Evolutionary conservation across 1,140 invertebrate species (phyloP).

Genomic region (Rhysida immarginata): DNA sequence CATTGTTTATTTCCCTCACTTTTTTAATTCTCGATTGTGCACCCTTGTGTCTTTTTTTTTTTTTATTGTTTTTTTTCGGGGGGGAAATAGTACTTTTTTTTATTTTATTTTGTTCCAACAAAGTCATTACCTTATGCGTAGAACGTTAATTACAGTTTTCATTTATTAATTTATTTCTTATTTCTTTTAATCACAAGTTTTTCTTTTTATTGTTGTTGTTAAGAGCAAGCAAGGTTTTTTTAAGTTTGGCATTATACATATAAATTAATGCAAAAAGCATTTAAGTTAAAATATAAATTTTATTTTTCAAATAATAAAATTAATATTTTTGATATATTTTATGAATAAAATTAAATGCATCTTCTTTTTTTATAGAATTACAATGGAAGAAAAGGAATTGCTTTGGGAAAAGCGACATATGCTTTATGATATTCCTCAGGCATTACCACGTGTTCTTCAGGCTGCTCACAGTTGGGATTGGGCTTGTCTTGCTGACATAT

Average conservation of each 20-base stretch:
- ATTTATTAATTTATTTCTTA: no score
- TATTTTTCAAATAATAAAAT: neutral
- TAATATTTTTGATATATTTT: neutral
- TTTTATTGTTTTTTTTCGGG: no score
- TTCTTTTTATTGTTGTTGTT: no score
- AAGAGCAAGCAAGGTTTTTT: no score
- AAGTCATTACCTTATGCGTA: no score
- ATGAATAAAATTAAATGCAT: neutral
- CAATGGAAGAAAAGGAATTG: slow-evolving; percentile 46
- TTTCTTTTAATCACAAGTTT: no score
- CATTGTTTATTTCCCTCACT: no score
- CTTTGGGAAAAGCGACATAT: slow-evolving; percentile 91
- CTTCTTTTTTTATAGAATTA: slow-evolving; percentile 1
- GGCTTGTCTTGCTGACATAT: slow-evolving; percentile 66
- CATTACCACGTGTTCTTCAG: slow-evolving; percentile 77
- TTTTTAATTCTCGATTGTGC: no score
- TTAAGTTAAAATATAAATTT: neutral
- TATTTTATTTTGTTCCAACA: no score
- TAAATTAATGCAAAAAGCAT: neutral
- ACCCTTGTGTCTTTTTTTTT: no score
- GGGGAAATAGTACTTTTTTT: no score
- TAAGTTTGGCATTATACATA: neutral
- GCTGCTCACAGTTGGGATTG: slow-evolving; percentile 80
- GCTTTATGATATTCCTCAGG: slow-evolving; percentile 62
- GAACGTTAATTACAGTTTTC: no score